A percentile compares a stretch with the other conserved stretches of the same genome.
These are phyloP conservation scores for Drosophila gunungcola DNA, from an alignment of 1,140 invertebrate species.

Conservation along the genomic window DNA sequence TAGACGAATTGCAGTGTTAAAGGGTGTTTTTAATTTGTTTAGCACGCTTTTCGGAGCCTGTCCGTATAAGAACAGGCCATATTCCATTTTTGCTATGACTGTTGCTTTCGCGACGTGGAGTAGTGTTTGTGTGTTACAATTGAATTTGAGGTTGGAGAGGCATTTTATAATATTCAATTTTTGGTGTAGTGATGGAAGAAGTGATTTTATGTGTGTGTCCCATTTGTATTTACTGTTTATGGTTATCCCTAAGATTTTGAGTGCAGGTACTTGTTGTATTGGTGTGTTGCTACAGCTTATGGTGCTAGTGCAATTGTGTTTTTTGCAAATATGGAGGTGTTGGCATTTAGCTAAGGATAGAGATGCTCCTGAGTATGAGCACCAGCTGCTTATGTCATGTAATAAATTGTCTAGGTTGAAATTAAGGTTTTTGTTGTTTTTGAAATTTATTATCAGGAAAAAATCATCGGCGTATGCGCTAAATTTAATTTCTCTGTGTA, in stretches of 20 bases:
- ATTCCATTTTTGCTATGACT: conserved; percentile 1
- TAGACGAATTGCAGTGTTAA: neutral
- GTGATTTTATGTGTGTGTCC: conserved; percentile 8
- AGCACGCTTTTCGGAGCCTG: conserved; percentile 1
- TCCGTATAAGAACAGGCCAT: conserved; percentile 1
- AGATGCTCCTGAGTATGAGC: conserved; percentile 14
- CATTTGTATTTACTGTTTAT: conserved; percentile 6
- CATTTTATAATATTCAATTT: conserved; percentile 7
- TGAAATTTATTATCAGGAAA: conserved; percentile 11
- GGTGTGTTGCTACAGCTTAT: conserved; percentile 9
- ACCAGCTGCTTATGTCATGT: conserved; percentile 8
- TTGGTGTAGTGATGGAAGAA: neutral
- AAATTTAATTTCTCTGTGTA: conserved; percentile 15
- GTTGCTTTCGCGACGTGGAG: conserved; percentile 2
- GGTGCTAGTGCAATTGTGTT: neutral
- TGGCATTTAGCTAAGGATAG: conserved; percentile 18
- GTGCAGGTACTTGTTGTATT: neutral
- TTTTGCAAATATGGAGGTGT: conserved; percentile 12
- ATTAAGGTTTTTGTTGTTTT: conserved; percentile 10
- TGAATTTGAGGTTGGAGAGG: neutral
- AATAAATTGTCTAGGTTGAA: conserved; percentile 2
- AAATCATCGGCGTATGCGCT: conserved; percentile 18
- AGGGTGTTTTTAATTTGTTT: conserved; percentile 14
- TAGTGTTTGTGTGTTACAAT: neutral
- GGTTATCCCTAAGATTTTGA: conserved; percentile 2